Evolutionary conservation across 2,113 vertebrate species (phyloP).

Genomic region (Actenoides hombroni): DNA sequence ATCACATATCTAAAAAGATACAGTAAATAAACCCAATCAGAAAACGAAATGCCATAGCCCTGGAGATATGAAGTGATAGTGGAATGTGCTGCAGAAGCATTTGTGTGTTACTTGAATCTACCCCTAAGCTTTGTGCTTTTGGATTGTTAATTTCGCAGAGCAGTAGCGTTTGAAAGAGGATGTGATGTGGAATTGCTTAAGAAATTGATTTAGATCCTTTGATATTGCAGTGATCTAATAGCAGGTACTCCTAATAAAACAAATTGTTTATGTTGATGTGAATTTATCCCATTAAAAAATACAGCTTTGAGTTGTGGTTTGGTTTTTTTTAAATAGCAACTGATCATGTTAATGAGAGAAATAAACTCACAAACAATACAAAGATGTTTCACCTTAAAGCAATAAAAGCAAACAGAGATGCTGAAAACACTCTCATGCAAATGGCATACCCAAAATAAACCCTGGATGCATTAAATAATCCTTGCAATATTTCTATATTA

Average conservation of each 20-base stretch:
- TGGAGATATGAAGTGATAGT: not conserved
- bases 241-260: not conserved
- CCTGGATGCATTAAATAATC: not conserved
- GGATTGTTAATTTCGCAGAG: not conserved
- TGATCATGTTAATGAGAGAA: not conserved
- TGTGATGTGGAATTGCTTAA: not conserved
- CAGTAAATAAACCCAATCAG: not conserved
- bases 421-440: not conserved
- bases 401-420: not conserved
- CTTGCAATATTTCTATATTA: constrained; percentile 26
- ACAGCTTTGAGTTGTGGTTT: not conserved
- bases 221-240: not conserved
- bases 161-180: not conserved
- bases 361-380: not conserved
- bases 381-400: not conserved
- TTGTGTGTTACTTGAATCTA: not conserved
- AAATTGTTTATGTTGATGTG: not conserved
- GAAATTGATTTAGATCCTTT: constrained; percentile 37
- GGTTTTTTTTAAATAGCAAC: not conserved
- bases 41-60: not conserved
- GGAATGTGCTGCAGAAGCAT: not conserved
- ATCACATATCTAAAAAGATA: not conserved
- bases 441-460: not conserved
- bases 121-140: not conserved
- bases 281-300: not conserved